Evolutionary conservation across 2,113 vertebrate genomes (phyloP), one percentile per base, ranked within the genome.

Genomic region (Aythya baeri): DNA sequence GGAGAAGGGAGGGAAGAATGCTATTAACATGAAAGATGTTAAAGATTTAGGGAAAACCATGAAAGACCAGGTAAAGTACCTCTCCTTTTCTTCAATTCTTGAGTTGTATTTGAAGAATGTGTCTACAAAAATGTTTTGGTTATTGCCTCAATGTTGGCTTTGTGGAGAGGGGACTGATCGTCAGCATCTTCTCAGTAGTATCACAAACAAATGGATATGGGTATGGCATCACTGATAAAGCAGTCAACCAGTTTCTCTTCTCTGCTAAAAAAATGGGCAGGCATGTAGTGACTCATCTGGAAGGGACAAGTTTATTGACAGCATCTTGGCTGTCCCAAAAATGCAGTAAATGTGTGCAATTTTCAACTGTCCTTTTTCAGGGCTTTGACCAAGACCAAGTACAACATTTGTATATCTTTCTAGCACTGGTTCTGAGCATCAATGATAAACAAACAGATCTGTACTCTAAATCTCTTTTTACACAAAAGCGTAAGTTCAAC

Each of bases 11-110:
- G 98, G 99, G 83, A 99, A 99, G 97, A 99, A 99, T 88, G 99
- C 99, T 97, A 99, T 99, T 96, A 99, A 99, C 98, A 99, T 99
- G 99, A 99, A 98, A 98, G 99, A 99, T 72, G 99, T 99, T 84
- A 99, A 98, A 88, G 99, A 99, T 79, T 98, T 99, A 96, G 98
- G 98, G 96, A 99, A 99, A 98, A 98, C 97, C 89, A 98, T 98
- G 97, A 99, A 99, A 97, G 99, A 98, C 59, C 98, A 99, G 99
- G 99, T 99, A 99, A 98, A 94, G 95, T 97, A 88, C 36, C 73
- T 83, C 36, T 90, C 71, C 8, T 67, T 59, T 87, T 89, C 74
- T 90, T 88, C 17, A 50, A 65, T 26, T 29, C 59, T 22, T 73
- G 46, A 55, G 31, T 75, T 75, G 18, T 57, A 68, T 96, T 94